Evolutionary conservation across 2,113 vertebrate genomes (phyloP).

Genomic region (Sander lucioperca): DNA sequence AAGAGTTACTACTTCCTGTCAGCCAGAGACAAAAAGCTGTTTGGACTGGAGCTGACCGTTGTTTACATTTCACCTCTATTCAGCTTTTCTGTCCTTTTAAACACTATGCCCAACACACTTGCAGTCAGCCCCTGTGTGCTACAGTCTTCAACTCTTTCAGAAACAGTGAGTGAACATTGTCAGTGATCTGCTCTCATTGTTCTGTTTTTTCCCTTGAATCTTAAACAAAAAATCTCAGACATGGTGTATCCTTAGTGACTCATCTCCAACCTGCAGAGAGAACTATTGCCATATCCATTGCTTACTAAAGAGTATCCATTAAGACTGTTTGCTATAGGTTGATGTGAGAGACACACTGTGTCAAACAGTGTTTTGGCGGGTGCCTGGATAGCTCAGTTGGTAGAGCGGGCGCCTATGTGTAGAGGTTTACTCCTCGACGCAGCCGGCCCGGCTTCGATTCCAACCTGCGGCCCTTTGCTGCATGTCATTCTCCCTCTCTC

Average conservation of each 20-base stretch:
- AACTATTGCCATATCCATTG: slow-evolving; percentile 26
- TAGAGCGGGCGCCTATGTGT: too few relatives aligned
- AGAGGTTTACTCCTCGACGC: too few relatives aligned
- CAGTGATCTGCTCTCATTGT: slow-evolving; percentile 13
- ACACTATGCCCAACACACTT: slow-evolving; percentile 20
- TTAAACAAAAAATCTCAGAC: not conserved
- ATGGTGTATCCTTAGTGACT: slow-evolving; percentile 21
- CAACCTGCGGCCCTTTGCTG: too few relatives aligned
- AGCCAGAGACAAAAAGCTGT: slow-evolving; percentile 62
- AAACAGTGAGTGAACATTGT: slow-evolving; percentile 23
- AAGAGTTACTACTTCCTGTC: slow-evolving; percentile 71
- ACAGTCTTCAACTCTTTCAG: slow-evolving; percentile 25
- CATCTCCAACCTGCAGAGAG: slow-evolving; percentile 36
- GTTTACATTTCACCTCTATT: slow-evolving; percentile 67
- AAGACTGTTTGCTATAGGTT: slow-evolving; percentile 34
- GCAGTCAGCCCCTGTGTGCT: slow-evolving; percentile 14
- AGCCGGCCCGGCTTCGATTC: too few relatives aligned
- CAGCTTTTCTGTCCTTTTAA: slow-evolving; percentile 52
- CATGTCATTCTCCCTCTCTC: too few relatives aligned
- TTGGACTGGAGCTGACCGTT: slow-evolving; percentile 56
- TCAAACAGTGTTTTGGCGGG: slow-evolving; percentile 64
- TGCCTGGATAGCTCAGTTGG: too few relatives aligned
- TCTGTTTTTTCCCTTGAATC: slow-evolving; percentile 19
- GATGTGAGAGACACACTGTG: slow-evolving; percentile 29
- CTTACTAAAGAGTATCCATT: slow-evolving; percentile 60